Percentiles rank a stretch among this genome's conserved stretches.
phyloP scores from a whole-genome alignment of 2,113 vertebrate species.

The Raja brachyura region DNA sequence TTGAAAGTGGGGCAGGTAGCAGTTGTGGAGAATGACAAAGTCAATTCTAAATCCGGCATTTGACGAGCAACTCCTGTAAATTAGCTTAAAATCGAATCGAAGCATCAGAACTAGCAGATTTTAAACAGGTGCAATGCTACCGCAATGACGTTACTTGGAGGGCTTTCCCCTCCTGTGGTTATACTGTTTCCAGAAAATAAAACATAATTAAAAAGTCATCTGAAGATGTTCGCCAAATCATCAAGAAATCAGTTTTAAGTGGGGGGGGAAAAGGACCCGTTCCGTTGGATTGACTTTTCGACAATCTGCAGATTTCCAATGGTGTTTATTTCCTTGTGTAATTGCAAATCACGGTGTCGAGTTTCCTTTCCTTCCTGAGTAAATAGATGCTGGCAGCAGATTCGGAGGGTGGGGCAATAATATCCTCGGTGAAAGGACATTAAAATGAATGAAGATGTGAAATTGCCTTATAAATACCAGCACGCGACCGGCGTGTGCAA shows the following conservation, averaged over 20 bases:
- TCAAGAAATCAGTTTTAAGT: background rate
- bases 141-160: too few relatives aligned
- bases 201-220: background rate
- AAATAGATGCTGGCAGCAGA: constrained; percentile 56
- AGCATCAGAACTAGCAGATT: background rate
- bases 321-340: background rate
- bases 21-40: background rate
- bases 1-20: background rate
- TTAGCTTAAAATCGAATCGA: background rate
- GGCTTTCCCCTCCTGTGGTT: background rate
- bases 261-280: too few relatives aligned
- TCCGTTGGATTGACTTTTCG: background rate
- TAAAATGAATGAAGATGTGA: constrained; percentile 78
- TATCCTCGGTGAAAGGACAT: constrained; percentile 64
- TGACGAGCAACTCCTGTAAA: background rate
- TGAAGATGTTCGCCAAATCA: background rate
- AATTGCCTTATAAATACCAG: constrained; percentile 84
- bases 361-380: constrained; percentile 58
- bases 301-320: background rate
- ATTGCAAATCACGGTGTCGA: constrained; percentile 48
- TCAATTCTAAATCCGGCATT: background rate
- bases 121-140: background rate
- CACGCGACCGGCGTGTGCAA: constrained; percentile 62
- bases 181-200: background rate
- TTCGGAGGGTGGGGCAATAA: constrained; percentile 55